Base-by-base conservation (phyloP, 2,797 vertebrate species). In the Typhlichthys eigenmanni region DNA sequence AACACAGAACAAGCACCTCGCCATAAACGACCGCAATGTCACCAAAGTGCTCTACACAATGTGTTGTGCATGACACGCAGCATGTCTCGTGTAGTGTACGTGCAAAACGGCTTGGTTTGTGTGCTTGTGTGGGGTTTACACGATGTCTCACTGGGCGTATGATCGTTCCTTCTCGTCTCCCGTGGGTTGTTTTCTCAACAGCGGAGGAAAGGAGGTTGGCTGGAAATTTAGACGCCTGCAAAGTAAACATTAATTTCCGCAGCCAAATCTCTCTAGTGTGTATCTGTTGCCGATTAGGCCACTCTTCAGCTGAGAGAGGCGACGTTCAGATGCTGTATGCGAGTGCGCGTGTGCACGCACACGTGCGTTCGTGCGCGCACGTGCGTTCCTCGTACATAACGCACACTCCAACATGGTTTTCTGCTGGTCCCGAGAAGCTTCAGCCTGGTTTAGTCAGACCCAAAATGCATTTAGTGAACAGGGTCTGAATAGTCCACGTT, bases 181-280 rank as follows among this genome's bases (percentile, higher is more conserved):
- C 34, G 63, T 17, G 85, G 87, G 85, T 83, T 69, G 64, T 87
- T 87, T 86, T 84, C 77, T 62, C 80, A 86, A 87, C 85, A 86
- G 72, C 16, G 70, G 45, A 16, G 74, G 56, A 50, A 79, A 76
- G 71, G 75, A 72, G 73, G 67, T 59, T 43, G 10, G 80, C 72
- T 79, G 76, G 84, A 88, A 89, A 88, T 69, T 82, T 83, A 87
- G 85, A 87, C 60, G 59, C 63, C 67, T 56, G 64, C 54, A 86
- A 86, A 81, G 85, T 85, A 89, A 89, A 91, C 87, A 89, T 89
- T 89, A 73, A 91, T 91, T 89, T 89, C 88, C 85, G 77, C 61
- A 60, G 83, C 58, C 80, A 74, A 80, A 83, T 85, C 83, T 84
- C 70, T 69, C 51, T 19, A 2, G 19, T 19, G 19, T 19, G 19